phyloP scores from a whole-genome alignment of 2,797 vertebrate species.

The Xenopus petersii region DNA sequence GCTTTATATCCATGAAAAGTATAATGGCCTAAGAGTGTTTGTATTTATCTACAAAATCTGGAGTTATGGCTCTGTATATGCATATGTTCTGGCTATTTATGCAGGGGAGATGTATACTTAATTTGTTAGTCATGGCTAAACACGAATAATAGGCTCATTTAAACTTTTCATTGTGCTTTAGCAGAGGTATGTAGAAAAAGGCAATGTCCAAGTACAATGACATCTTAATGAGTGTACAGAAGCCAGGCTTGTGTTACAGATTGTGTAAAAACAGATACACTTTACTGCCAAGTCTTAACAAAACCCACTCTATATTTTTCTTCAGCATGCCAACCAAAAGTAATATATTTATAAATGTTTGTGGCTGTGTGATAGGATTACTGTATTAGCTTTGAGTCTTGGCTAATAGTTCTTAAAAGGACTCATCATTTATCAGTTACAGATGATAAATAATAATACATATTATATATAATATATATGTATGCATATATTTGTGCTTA shows the following conservation, averaged over 20 bases:
- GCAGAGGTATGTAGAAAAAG: constrained; percentile 29
- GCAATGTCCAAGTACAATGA: constrained; percentile 23
- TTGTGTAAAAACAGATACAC: too few species aligned
- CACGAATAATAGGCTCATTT: constrained; percentile 21
- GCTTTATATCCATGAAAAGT: constrained; percentile 30
- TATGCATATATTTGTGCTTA: too few species aligned
- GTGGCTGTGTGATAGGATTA: too few species aligned
- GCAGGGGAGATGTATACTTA: constrained; percentile 20
- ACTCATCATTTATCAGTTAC: too few species aligned
- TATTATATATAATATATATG: too few species aligned
- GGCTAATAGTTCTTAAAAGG: too few species aligned
- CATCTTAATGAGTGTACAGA: constrained; percentile 32
- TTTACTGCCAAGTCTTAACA: too few species aligned
- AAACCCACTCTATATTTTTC: too few species aligned
- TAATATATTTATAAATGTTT: too few species aligned
- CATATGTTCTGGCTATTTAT: constrained; percentile 26
- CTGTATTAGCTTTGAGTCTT: too few species aligned
- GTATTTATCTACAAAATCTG: constrained; percentile 32
- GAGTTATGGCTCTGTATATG: constrained; percentile 17
- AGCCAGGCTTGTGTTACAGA: constrained; percentile 7
- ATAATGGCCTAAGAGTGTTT: constrained; percentile 17
- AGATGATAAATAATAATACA: too few species aligned
- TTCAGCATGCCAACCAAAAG: too few species aligned
- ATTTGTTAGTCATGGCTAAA: neutral
- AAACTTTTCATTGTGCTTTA: constrained; percentile 10